These are phyloP conservation scores for Scolopax mira DNA, from an alignment of 2,113 vertebrate genomes.

Conservation along the genomic window DNA sequence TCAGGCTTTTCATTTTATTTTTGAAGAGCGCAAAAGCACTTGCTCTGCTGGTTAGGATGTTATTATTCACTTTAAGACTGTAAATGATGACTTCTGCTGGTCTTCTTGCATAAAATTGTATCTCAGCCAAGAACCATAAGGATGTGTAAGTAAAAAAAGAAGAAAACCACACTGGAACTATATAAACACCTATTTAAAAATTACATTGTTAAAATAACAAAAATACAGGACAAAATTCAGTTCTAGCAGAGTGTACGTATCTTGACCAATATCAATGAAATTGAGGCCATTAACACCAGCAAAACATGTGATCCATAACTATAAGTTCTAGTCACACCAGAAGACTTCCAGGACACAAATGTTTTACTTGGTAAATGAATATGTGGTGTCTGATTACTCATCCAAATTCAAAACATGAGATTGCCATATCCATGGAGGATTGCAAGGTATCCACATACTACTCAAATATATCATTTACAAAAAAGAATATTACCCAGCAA, in stretches of 20 bases:
- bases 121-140: conserved; percentile 19
- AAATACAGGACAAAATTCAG: not conserved
- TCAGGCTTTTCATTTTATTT: not conserved
- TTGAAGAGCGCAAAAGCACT: not conserved
- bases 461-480: conserved; percentile 40
- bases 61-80: not conserved
- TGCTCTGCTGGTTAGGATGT: not conserved
- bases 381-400: conserved; percentile 46
- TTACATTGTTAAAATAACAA: conserved; percentile 37
- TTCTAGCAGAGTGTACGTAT: not conserved
- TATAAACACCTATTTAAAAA: conserved; percentile 47
- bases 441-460: not conserved
- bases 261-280: conserved; percentile 5
- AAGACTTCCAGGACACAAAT: conserved; percentile 7
- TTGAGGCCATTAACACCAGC: conserved; percentile 10
- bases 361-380: conserved; percentile 51
- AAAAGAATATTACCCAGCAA: conserved; percentile 17
- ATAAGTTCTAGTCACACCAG: conserved; percentile 57
- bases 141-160: not conserved
- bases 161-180: conserved; percentile 1
- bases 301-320: not conserved
- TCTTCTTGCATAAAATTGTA: not conserved
- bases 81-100: conserved; percentile 1
- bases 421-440: not conserved
- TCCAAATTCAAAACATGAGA: conserved; percentile 43